Base-by-base conservation (phyloP, 2,888 invertebrate genomes). In the Lasius fuliginosus region DNA sequence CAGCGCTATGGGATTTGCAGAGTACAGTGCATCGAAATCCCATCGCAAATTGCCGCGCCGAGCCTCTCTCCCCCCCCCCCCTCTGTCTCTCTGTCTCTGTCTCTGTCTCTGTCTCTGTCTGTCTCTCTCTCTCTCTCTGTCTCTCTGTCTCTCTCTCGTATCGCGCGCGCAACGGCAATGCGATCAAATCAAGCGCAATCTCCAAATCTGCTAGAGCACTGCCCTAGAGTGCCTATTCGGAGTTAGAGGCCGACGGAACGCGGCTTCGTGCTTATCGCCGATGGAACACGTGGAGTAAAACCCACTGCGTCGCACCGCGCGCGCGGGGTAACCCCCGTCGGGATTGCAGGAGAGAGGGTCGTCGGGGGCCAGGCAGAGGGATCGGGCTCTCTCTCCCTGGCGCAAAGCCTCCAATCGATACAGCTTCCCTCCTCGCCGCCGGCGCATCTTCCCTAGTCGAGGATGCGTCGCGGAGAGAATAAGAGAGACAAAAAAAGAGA, bases 331-430 rank as follows among this genome's bases (percentile, higher is more conserved):
- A 83, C 56, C 58, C 53, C 75, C 49, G 79, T 62, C 74, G 81
- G 87, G 53, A 67, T 67, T 56, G 77, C 36, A 23, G 58, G 58
- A 67, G 76, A 76, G 76, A 76, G 82, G 76, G 77, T 83, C 46
- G 79, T 79, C 64, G 69, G 49, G 67, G 58, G 27, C 18, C 33
- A 46, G 58, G 79, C 42, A 11, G 56, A 56, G 84, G 86, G 89
- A 88, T 87, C 67, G 77, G 73, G 71, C 46, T 79, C 79, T 79
- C 92, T 92, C 92, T 92, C 87, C 93, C 94, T 91, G 93, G 93
- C 60, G 73, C 93, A 90, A 92, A 93, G 91, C 93, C 87, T 92
- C 91, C 92, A 94, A 94, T 94, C 94, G 93, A 94, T 94, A 94
- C 94, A 94, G 94, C 94, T 92, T 94, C 93, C 91, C 93, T 90